These are phyloP conservation scores for Neoascia interrupta DNA, from an alignment of 2,888 invertebrate species.

Conservation along the genomic window DNA sequence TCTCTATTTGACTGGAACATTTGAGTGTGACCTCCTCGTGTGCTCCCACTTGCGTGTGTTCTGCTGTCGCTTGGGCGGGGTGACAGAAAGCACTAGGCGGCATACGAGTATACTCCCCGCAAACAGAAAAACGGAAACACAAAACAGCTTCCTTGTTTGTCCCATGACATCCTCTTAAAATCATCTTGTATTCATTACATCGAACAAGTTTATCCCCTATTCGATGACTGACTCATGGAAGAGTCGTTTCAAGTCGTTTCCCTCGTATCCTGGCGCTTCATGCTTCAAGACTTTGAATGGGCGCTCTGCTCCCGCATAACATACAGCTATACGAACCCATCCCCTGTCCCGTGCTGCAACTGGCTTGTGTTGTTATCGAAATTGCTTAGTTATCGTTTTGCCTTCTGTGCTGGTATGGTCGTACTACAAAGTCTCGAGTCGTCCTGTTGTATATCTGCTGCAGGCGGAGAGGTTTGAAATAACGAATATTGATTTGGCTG, in stretches of 20 bases:
- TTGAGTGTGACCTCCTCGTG: no score
- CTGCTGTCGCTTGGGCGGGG: no score
- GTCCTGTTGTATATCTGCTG: no score
- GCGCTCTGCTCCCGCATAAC: no score
- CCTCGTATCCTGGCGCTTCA: background rate
- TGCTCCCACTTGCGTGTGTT: no score
- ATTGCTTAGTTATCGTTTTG: conserved; percentile 54
- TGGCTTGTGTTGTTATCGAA: conserved; percentile 34
- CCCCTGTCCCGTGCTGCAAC: conserved; percentile 5
- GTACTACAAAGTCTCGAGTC: background rate
- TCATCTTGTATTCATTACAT: conserved; percentile 68
- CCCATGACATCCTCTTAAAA: conserved; percentile 57
- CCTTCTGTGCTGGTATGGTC: background rate
- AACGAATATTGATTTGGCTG: conserved; percentile 59
- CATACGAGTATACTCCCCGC: no score
- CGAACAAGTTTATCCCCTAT: conserved; percentile 66
- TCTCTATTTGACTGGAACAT: no score
- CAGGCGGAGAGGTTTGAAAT: conserved; percentile 30
- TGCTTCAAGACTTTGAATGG: no score
- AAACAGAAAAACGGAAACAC: no score
- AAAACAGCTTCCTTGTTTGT: conserved; percentile 54
- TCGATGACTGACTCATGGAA: conserved; percentile 60
- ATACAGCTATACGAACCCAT: background rate
- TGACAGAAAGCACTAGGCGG: no score
- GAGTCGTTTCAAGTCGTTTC: conserved; percentile 29